Base-by-base conservation (phyloP, 2,797 vertebrate genomes). In the Lophotriccus pileatus region DNA sequence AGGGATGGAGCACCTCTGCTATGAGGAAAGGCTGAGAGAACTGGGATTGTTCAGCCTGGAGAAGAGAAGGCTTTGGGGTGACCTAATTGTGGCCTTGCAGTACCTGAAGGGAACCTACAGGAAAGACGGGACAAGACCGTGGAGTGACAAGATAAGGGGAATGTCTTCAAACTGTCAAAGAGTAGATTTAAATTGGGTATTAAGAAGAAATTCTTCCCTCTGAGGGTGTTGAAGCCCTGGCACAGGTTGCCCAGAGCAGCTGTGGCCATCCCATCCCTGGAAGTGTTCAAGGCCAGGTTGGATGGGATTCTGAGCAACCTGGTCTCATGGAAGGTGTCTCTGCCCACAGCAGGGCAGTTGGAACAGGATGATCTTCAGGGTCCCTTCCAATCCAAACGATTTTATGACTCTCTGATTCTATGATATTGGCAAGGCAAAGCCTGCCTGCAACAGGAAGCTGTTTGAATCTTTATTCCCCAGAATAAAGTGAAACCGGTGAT, bases 161-260 rank as follows among this genome's bases (percentile, higher is more conserved):
- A 28, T 0, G 1, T 2, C 56, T 69, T 63, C 32, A 63, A 24
- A 76, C 14, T 0, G 0, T 14, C 9, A 39, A 12, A 14, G 12
- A 27, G 5, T 6, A 23, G 18, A 9, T 77, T 64, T 36, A 46
- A 4, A 34, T 50, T 46, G 9, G 28, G 27, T 70, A 32, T 44
- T 58, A 50, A 18, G 7, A 16, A n/a, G 20, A 69, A 39, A 30
- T 1, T 27, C 43, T 64, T 25, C 12, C 25, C 28, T 52, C 7
- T 67, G 36, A 63, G 32, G 14, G 13, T 24, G 32, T 28, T 2
- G 5, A 36, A n/a, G 24, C 28, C 15, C n/a, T 58, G 49, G 24
- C 56, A 10, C 28, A 34, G 6, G 44, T 22, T 39, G 28, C n/a
- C 28, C 44, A 52, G n/a, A 32, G 30, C 64, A 72, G 22, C 37